Evolutionary conservation across 2,113 vertebrate species (phyloP).

Genomic region (Ciconia boyciana): DNA sequence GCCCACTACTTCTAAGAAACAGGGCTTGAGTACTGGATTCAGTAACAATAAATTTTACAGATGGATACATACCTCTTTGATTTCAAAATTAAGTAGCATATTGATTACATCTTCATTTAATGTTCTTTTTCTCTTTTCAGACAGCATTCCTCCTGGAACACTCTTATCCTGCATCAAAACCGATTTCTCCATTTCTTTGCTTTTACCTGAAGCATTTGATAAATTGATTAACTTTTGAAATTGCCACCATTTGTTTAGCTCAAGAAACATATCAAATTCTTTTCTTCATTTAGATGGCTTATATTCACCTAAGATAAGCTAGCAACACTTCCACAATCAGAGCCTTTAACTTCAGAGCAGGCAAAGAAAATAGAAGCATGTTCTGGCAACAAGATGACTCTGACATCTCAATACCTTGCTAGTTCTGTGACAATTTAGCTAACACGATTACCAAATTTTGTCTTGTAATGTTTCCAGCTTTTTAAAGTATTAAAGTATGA

Average conservation of each 20-base stretch:
- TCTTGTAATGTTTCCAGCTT: neutral
- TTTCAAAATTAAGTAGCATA: constrained; percentile 88
- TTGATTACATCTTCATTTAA: constrained; percentile 74
- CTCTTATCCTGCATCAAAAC: neutral
- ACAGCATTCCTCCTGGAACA: neutral
- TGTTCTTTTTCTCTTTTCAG: neutral
- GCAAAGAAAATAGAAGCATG: neutral
- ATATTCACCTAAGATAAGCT: neutral
- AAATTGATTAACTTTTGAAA: neutral
- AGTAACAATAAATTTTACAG: neutral
- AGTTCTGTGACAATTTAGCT: neutral
- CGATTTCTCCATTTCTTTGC: neutral
- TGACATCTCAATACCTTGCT: neutral
- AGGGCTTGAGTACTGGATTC: neutral
- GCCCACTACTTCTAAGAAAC: neutral
- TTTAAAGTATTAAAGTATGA: neutral
- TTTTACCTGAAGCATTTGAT: constrained; percentile 40
- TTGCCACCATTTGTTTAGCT: neutral
- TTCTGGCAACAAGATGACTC: neutral
- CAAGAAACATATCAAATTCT: neutral
- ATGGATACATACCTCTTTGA: constrained; percentile 81
- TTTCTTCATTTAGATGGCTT: neutral
- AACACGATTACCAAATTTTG: neutral
- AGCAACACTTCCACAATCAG: neutral
- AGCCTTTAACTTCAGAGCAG: neutral